These are phyloP conservation scores for Heterodera carotae DNA, from an alignment of 1,140 invertebrate species.

Conservation along the genomic window DNA sequence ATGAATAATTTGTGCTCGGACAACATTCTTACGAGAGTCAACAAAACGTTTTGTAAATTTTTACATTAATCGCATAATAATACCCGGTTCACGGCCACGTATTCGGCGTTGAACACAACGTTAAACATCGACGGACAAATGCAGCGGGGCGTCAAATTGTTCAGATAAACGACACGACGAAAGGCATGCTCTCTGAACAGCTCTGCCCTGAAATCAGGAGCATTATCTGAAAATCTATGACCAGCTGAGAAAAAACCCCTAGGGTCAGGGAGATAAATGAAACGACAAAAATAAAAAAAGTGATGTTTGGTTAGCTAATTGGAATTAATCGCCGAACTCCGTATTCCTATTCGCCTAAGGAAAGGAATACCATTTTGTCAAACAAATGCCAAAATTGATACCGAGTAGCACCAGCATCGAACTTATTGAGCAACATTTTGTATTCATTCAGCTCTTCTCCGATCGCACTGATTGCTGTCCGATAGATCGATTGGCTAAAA, in stretches of 20 bases:
- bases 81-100: slow-evolving; percentile 23
- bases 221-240: too few species aligned
- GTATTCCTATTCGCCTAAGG: too few species aligned
- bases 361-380: too few species aligned
- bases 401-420: not conserved
- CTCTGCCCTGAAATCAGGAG: not conserved
- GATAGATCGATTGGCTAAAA: slow-evolving; percentile 14
- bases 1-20: slow-evolving; percentile 35
- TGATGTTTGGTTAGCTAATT: too few species aligned
- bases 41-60: too few species aligned
- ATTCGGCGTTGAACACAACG: slow-evolving; percentile 39
- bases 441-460: slow-evolving; percentile 19
- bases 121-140: slow-evolving; percentile 34
- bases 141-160: slow-evolving; percentile 38
- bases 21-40: slow-evolving; percentile 14
- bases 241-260: too few species aligned
- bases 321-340: too few species aligned
- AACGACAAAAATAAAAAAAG: not conserved
- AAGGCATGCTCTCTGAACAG: slow-evolving; percentile 18
- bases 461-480: slow-evolving; percentile 1
- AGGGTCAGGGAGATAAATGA: too few species aligned
- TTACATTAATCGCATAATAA: too few species aligned
- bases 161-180: slow-evolving; percentile 38
- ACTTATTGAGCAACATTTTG: slow-evolving; percentile 15
- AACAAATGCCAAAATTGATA: too few species aligned